phyloP scores from a whole-genome alignment of 2,888 invertebrate species.

The Dryocosmus kuriphilus region DNA sequence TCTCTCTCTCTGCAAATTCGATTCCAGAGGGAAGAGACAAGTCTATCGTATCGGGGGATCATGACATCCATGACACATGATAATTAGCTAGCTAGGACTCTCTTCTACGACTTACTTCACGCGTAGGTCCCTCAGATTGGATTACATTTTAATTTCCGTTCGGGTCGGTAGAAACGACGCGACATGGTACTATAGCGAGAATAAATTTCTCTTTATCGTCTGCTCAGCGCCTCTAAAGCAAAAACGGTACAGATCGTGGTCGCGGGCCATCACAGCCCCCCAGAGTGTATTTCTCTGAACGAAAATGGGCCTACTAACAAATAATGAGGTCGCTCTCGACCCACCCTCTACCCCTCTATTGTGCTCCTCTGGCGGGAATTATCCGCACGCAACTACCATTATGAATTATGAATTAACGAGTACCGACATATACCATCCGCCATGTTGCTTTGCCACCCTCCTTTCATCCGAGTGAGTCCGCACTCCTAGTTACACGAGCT shows the following conservation, averaged over 20 bases:
- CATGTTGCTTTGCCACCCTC: constrained; percentile 38
- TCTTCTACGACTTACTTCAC: constrained; percentile 19
- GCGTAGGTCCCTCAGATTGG: constrained; percentile 47
- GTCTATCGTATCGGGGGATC: constrained; percentile 18
- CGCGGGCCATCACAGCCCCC: constrained; percentile 30
- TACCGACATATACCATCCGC: constrained; percentile 47
- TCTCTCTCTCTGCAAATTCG: constrained; percentile 3
- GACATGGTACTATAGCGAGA: constrained; percentile 58
- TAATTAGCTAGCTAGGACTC: constrained; percentile 27
- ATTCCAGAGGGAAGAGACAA: background rate
- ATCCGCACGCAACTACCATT: constrained; percentile 70
- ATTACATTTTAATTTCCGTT: constrained; percentile 62
- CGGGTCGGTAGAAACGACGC: constrained; percentile 49
- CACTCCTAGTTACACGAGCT: constrained; percentile 19
- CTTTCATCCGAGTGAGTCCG: background rate
- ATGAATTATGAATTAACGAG: constrained; percentile 74
- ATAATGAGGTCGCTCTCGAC: constrained; percentile 63
- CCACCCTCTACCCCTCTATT: constrained; percentile 46
- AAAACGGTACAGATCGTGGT: constrained; percentile 44
- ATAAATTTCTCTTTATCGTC: constrained; percentile 66
- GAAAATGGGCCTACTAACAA: constrained; percentile 45
- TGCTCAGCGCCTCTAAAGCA: constrained; percentile 49
- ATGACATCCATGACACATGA: constrained; percentile 10
- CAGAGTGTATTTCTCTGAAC: constrained; percentile 43
- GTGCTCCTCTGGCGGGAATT: constrained; percentile 60